Evolutionary conservation across 2,797 vertebrate species (phyloP).

Genomic region (Tokudaia muenninki): DNA sequence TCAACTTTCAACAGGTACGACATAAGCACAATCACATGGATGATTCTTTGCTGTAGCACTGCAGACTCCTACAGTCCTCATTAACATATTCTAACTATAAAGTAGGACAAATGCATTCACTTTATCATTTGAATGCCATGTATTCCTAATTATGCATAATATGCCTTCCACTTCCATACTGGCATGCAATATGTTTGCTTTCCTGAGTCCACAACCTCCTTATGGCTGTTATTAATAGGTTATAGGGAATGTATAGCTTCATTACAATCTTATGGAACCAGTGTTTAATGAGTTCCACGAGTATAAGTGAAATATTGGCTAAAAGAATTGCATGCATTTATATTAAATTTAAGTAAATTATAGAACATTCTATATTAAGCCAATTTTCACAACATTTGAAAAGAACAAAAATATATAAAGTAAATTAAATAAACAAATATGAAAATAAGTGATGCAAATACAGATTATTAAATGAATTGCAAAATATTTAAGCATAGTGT

Average conservation of each 20-base stretch:
- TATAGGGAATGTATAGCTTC: background rate
- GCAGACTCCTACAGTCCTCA: background rate
- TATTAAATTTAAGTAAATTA: conserved; percentile 17
- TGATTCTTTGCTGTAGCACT: background rate
- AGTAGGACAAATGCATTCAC: background rate
- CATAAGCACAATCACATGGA: background rate
- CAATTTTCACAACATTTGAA: background rate
- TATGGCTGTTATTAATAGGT: background rate
- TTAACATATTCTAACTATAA: background rate
- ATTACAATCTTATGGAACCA: background rate
- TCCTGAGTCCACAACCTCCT: no score
- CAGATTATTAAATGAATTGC: background rate
- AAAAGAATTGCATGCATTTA: background rate
- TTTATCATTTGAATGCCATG: background rate
- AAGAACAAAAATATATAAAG: background rate
- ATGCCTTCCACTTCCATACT: background rate
- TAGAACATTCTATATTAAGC: background rate
- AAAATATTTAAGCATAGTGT: background rate
- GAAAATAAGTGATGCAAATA: background rate
- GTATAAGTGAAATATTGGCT: background rate
- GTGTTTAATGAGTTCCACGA: background rate
- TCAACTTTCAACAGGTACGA: background rate
- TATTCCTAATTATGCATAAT: background rate
- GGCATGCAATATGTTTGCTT: background rate
- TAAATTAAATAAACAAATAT: background rate